These are phyloP conservation scores for Gonatopus flavifemur DNA, from an alignment of 1,140 invertebrate species.

Conservation along the genomic window DNA sequence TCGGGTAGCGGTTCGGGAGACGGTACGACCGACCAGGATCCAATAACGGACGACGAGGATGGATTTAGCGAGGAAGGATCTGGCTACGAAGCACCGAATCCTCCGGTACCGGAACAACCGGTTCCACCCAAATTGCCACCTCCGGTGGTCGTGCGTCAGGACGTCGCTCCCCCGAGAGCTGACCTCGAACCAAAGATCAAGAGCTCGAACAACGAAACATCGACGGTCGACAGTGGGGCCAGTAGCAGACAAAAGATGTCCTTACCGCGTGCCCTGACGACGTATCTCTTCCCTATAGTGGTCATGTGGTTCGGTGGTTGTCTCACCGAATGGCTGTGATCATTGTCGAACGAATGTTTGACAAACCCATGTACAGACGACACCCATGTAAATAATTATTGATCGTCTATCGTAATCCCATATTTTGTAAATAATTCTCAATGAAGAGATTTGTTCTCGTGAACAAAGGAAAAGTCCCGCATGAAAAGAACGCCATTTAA, in stretches of 20 bases:
- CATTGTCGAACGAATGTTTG: too few relatives aligned
- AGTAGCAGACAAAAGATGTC: constrained; percentile 64
- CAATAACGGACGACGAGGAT: constrained; percentile 54
- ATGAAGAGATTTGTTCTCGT: too few relatives aligned
- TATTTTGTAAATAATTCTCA: too few relatives aligned
- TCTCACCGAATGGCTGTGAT: constrained; percentile 79
- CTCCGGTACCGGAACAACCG: constrained; percentile 21
- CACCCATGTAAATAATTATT: constrained; percentile 48
- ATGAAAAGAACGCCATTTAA: too few relatives aligned
- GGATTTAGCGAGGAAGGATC: constrained; percentile 49
- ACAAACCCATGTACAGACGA: constrained; percentile 25
- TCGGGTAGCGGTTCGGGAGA: constrained; percentile 65
- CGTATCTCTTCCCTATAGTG: constrained; percentile 77
- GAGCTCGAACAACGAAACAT: constrained; percentile 31
- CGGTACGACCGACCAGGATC: constrained; percentile 57
- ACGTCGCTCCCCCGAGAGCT: constrained; percentile 32
- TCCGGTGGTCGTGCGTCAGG: constrained; percentile 24
- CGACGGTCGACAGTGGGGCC: constrained; percentile 30
- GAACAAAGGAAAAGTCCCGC: too few relatives aligned
- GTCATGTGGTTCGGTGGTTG: constrained; percentile 82
- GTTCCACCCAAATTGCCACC: constrained; percentile 27
- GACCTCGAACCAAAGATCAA: constrained; percentile 43
- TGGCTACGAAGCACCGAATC: constrained; percentile 43
- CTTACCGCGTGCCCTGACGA: constrained; percentile 67
- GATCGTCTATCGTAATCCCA: too few relatives aligned